A percentile compares a stretch with the other conserved stretches of the same genome.
Conservation (phyloP, 2,888 invertebrate species). For the Elgonia sp. region DNA sequence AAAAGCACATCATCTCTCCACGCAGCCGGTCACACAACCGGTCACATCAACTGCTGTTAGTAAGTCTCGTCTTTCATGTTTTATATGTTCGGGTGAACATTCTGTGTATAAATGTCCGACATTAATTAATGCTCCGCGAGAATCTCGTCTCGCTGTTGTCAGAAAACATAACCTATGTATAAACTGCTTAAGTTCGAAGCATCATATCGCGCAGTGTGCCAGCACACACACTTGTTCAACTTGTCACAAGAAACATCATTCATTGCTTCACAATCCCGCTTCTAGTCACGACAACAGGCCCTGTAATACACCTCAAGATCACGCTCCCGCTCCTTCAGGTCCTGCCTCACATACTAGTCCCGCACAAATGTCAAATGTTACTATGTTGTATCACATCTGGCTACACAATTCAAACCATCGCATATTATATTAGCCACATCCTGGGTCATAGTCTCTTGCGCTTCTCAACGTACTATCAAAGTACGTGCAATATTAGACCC, state of each 20-base stretch:
- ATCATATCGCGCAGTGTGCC: background rate
- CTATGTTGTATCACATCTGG: background rate
- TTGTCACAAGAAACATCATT: background rate
- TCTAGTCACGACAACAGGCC: background rate
- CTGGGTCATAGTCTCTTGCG: conserved; percentile 33
- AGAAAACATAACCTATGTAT: background rate
- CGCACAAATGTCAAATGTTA: background rate
- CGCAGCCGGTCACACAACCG: no score
- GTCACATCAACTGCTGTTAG: no score
- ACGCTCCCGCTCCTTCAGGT: background rate
- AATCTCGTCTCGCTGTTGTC: background rate
- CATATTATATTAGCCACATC: conserved; percentile 27
- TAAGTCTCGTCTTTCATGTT: background rate
- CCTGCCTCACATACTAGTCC: background rate
- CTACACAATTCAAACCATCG: background rate
- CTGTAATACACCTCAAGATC: background rate
- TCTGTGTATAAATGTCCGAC: background rate
- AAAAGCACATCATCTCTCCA: no score
- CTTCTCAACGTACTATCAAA: conserved; percentile 9
- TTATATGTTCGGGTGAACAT: background rate
- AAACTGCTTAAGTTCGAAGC: background rate
- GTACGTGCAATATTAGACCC: conserved; percentile 29
- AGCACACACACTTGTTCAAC: background rate
- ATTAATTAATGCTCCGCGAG: background rate
- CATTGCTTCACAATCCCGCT: background rate